Percentiles rank a stretch among this genome's conserved stretches.
Evolutionary conservation across 2,797 vertebrate species (phyloP).

Genomic region (Eremophila alpestris): DNA sequence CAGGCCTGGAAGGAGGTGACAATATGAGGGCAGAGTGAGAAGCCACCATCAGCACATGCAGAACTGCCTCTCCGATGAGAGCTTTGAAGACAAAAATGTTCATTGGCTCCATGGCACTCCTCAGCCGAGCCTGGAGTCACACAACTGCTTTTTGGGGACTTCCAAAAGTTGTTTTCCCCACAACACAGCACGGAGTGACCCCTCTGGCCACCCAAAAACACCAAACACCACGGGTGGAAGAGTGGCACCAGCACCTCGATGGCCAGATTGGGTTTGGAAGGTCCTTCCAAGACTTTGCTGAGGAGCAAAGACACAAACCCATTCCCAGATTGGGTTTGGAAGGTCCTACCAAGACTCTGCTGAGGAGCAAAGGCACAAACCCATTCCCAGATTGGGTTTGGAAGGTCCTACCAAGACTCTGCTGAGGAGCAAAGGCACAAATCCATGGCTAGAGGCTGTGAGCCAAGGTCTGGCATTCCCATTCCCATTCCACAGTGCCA

Average conservation of each 20-base stretch:
- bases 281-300: not conserved
- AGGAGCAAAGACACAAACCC: not conserved
- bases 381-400: accelerated
- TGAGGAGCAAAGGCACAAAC: not conserved
- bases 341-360: not conserved
- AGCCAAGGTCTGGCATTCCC: accelerated
- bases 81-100: not conserved
- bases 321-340: accelerated
- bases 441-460: accelerated
- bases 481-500: accelerated
- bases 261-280: not conserved
- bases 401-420: not conserved
- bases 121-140: accelerated
- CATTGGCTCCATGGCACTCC: accelerated
- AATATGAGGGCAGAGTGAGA: not conserved
- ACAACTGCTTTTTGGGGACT: not conserved
- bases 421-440: not conserved
- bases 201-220: accelerated
- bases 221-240: accelerated
- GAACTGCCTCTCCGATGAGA: not conserved
- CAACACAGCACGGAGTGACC: accelerated
- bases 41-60: accelerated
- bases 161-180: not conserved
- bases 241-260: accelerated
- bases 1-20: not conserved